Evolutionary conservation across 1,140 invertebrate genomes (phyloP).

Genomic region (Zaprionus ghesquierei): DNA sequence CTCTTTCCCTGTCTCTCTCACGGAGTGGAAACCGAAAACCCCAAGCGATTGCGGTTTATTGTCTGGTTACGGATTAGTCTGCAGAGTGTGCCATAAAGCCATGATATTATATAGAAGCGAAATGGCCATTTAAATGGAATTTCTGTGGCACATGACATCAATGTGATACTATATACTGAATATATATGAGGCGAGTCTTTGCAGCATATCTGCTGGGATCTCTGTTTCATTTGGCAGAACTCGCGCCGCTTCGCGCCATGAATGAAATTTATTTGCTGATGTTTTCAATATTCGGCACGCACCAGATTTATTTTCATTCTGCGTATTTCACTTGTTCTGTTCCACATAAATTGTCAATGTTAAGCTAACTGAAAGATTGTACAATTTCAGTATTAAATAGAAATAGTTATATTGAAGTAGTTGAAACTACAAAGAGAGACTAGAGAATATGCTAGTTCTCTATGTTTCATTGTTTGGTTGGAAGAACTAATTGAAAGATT

Average conservation of each 20-base stretch:
- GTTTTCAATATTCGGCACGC: constrained; percentile 1
- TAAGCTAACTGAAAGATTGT: background rate
- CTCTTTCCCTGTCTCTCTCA: no score
- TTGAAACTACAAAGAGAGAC: no score
- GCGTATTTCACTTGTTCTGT: background rate
- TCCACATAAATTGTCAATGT: background rate
- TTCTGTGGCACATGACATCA: constrained; percentile 6
- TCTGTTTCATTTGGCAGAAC: background rate
- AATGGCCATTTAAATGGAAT: constrained; percentile 11
- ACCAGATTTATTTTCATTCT: constrained; percentile 1
- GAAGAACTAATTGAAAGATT: no score
- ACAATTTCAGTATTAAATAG: no score
- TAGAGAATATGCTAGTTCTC: no score
- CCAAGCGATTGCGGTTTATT: constrained; percentile 12
- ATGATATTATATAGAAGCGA: background rate
- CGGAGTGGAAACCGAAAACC: constrained; percentile 4
- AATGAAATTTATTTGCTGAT: constrained; percentile 1
- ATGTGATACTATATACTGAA: background rate
- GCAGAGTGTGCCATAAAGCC: constrained; percentile 3
- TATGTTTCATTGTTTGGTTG: no score
- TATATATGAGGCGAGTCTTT: background rate
- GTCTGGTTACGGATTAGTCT: constrained; percentile 1
- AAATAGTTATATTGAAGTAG: no score
- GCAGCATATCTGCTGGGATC: background rate
- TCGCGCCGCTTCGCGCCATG: background rate